Conservation (phyloP, 2,113 vertebrate species). For the Haemorhous mexicanus region DNA sequence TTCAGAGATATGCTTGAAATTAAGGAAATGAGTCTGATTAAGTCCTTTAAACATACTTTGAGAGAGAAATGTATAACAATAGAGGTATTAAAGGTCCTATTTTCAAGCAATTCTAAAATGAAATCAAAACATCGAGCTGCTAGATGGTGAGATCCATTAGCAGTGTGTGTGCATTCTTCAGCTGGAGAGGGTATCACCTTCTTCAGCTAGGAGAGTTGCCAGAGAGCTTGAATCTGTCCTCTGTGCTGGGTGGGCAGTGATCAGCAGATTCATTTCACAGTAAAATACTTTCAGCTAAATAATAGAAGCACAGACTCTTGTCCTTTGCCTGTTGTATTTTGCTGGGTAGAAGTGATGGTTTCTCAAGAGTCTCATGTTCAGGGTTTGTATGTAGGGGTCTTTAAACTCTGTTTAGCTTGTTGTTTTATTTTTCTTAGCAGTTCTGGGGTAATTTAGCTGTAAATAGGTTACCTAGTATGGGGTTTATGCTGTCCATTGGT, state of each 20-base stretch:
- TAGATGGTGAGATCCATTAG: neutral
- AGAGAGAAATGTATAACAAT: constrained; percentile 44
- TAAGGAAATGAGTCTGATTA: constrained; percentile 62
- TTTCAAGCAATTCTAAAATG: constrained; percentile 45
- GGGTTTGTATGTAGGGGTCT: neutral
- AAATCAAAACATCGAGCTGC: neutral
- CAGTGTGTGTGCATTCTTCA: neutral
- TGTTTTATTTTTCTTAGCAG: neutral
- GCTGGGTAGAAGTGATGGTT: neutral
- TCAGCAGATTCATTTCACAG: neutral
- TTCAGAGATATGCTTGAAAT: constrained; percentile 48
- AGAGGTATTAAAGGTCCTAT: constrained; percentile 25
- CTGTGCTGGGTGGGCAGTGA: neutral
- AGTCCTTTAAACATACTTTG: constrained; percentile 32
- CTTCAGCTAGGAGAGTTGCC: neutral
- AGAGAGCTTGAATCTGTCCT: neutral
- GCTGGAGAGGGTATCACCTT: neutral
- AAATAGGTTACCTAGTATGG: neutral
- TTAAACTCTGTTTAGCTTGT: neutral
- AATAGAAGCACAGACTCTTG: neutral
- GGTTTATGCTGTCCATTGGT: neutral
- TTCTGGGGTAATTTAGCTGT: neutral
- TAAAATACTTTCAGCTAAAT: neutral
- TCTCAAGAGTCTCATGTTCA: neutral
- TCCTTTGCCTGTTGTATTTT: neutral